Conservation (phyloP, 2,797 vertebrate genomes). For the Ispidina picta region DNA sequence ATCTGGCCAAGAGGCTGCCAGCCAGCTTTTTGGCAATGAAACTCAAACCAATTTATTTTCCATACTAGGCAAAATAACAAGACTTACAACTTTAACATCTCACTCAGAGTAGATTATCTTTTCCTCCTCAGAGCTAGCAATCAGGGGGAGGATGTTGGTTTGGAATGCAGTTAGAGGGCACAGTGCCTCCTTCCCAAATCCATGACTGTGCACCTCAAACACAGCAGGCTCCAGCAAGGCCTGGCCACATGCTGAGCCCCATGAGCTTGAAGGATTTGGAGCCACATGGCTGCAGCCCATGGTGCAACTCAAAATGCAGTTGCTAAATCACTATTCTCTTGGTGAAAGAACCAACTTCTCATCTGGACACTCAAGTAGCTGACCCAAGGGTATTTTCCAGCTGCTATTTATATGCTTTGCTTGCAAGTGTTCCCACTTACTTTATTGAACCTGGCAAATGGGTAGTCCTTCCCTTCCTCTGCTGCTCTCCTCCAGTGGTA, state of each 20-base stretch:
- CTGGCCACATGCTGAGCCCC: neutral
- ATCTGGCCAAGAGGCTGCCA: constrained; percentile 22
- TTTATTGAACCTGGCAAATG: constrained; percentile 98
- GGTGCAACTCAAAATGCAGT: neutral
- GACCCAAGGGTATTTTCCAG: constrained; percentile 18
- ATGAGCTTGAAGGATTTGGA: neutral
- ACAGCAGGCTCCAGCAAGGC: neutral
- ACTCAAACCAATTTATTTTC: neutral
- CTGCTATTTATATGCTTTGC: neutral
- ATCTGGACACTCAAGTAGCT: neutral
- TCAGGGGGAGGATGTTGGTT: neutral
- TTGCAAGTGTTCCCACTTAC: constrained; percentile 72
- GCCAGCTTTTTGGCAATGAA: constrained; percentile 13
- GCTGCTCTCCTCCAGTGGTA: constrained; percentile 97
- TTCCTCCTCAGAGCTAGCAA: neutral
- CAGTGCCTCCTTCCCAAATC: neutral
- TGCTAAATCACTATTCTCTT: neutral
- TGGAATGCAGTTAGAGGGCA: neutral
- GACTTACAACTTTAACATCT: neutral
- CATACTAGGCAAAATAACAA: constrained; percentile 34
- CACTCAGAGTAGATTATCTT: neutral
- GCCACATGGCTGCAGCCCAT: neutral
- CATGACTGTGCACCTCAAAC: neutral
- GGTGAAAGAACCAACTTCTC: constrained; percentile 2
- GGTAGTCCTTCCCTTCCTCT: constrained; percentile 98